These are phyloP conservation scores for Moxostoma hubbsi DNA, from an alignment of 2,797 vertebrate genomes.

Conservation along the genomic window DNA sequence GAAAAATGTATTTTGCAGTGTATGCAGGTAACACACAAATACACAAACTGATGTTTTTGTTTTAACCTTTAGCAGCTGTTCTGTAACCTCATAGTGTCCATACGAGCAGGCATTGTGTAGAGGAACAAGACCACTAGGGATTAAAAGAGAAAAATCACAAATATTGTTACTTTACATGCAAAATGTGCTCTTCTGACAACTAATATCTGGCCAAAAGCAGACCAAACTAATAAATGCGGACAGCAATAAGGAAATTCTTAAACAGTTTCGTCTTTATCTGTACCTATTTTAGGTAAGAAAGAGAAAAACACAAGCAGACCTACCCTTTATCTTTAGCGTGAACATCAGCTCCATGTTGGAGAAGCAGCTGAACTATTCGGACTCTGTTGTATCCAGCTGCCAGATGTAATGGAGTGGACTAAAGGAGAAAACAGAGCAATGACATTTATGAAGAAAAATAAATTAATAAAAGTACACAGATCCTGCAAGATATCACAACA, in stretches of 20 bases:
- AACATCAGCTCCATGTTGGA: slow-evolving; percentile 97
- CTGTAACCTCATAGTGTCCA: slow-evolving; percentile 97
- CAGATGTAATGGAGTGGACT: slow-evolving; percentile 97
- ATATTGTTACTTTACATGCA: neutral
- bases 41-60: neutral
- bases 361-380: slow-evolving; percentile 94
- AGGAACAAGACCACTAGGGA: slow-evolving; percentile 89
- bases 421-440: slow-evolving; percentile 56
- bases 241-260: no score
- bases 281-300: no score
- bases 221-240: neutral
- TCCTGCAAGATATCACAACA: neutral
- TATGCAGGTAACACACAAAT: neutral
- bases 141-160: slow-evolving; percentile 10
- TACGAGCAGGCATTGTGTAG: slow-evolving; percentile 98
- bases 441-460: slow-evolving; percentile 7
- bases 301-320: slow-evolving; percentile 46
- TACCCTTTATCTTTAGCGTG: slow-evolving; percentile 99
- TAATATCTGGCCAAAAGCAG: neutral
- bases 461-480: neutral
- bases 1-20: no score
- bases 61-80: slow-evolving; percentile 93
- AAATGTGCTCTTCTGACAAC: neutral
- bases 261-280: neutral
- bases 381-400: slow-evolving; percentile 98